Percentiles rank a stretch among this genome's conserved stretches.
Evolutionary conservation across 1,140 invertebrate genomes (phyloP).

Genomic region (Holcopasites calliopsidis): DNA sequence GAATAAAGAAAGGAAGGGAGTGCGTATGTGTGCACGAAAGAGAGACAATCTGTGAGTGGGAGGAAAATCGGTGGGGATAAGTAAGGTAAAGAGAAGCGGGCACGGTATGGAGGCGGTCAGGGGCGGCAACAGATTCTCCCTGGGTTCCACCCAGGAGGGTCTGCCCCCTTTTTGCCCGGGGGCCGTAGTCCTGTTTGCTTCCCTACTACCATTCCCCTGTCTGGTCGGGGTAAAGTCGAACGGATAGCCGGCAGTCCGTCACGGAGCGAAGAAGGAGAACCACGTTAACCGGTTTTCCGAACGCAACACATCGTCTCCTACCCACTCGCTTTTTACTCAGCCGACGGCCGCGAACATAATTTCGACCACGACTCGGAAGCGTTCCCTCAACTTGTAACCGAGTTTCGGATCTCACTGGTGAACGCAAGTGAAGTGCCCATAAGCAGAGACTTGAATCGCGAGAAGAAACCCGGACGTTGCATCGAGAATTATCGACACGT

Average conservation of each 20-base stretch:
- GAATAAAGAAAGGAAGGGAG: background rate
- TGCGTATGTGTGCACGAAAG: conserved; percentile 2
- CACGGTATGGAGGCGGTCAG: conserved; percentile 66
- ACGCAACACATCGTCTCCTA: conserved; percentile 50
- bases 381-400: background rate
- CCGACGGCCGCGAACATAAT: conserved; percentile 29
- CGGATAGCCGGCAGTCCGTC: conserved; percentile 77
- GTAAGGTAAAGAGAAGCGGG: conserved; percentile 51
- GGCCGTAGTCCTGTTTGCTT: conserved; percentile 52
- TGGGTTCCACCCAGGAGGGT: conserved; percentile 65
- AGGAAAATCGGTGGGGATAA: conserved; percentile 53
- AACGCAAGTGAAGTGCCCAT: conserved; percentile 49
- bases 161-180: conserved; percentile 76
- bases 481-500: background rate
- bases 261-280: conserved; percentile 79
- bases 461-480: background rate
- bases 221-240: conserved; percentile 63
- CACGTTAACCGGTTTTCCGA: conserved; percentile 76
- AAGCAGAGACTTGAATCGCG: background rate
- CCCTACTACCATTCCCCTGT: conserved; percentile 60
- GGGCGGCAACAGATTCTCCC: conserved; percentile 71
- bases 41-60: conserved; percentile 8
- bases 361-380: no score
- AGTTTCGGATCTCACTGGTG: conserved; percentile 17
- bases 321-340: conserved; percentile 38